Evolutionary conservation across 1,140 invertebrate species (phyloP).

Genomic region (Goniozus legneri): DNA sequence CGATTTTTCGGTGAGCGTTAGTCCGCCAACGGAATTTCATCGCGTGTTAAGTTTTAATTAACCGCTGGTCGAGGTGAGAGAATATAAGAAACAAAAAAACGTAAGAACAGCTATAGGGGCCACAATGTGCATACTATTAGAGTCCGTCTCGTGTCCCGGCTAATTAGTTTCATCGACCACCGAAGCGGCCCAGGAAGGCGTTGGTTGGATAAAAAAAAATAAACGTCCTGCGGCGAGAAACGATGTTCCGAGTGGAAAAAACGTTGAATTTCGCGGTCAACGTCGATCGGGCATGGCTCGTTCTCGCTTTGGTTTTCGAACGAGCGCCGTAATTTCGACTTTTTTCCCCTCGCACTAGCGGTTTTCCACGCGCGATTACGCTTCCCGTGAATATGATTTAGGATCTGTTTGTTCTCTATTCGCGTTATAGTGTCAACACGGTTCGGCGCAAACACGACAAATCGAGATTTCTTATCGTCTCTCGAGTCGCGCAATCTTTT

Average conservation of each 20-base stretch:
- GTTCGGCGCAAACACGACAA: constrained; percentile 21
- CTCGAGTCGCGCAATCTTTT: not conserved
- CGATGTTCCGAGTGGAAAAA: constrained; percentile 7
- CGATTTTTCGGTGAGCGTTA: too few species aligned
- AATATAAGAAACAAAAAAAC: too few species aligned
- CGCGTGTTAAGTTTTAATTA: constrained; percentile 38
- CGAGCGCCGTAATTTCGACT: too few species aligned
- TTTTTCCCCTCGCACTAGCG: too few species aligned
- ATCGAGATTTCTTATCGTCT: constrained; percentile 25
- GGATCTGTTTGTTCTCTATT: constrained; percentile 12
- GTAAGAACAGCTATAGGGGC: constrained; percentile 12
- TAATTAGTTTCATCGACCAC: constrained; percentile 22
- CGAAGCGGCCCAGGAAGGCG: constrained; percentile 12
- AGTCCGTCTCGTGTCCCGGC: constrained; percentile 15
- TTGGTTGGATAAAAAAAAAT: constrained; percentile 12
- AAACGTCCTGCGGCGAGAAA: constrained; percentile 8
- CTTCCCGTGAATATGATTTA: constrained; percentile 8
- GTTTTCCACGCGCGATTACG: too few species aligned
- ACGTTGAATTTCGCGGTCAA: constrained; percentile 8
- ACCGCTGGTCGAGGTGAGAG: constrained; percentile 15
- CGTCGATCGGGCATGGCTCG: constrained; percentile 2
- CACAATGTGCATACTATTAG: constrained; percentile 21
- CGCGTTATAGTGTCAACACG: constrained; percentile 24
- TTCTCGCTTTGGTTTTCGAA: constrained; percentile 7
- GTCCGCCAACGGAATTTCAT: too few species aligned